phyloP scores from a whole-genome alignment of 1,140 invertebrate genomes.

The Hycleus phaleratus region DNA sequence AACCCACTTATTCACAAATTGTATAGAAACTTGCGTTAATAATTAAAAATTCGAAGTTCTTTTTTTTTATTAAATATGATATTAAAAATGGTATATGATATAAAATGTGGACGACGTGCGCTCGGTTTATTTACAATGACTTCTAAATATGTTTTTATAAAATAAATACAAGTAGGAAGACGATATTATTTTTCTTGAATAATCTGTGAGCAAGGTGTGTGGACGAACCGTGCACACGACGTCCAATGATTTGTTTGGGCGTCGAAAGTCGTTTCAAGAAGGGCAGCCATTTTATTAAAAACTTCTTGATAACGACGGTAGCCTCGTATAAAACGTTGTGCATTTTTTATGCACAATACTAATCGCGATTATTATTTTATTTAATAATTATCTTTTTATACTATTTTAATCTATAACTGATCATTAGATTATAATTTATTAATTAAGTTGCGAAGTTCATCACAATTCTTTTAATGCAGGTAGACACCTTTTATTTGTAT shows the following conservation, averaged over 20 bases:
- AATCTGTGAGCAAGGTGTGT: conserved; percentile 11
- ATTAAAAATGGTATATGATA: conserved; percentile 40
- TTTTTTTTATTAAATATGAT: conserved; percentile 35
- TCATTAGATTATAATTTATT: conserved; percentile 34
- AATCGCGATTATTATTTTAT: conserved; percentile 21
- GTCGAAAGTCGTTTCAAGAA: conserved; percentile 6
- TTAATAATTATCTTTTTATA: conserved; percentile 18
- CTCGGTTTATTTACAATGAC: conserved; percentile 15
- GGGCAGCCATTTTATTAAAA: not conserved
- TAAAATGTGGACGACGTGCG: conserved; percentile 31
- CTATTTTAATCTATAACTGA: conserved; percentile 38
- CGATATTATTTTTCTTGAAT: conserved; percentile 16
- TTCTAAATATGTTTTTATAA: conserved; percentile 13
- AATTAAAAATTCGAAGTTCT: conserved; percentile 37
- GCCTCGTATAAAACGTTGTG: conserved; percentile 21
- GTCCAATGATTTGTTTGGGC: conserved; percentile 10
- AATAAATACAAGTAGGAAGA: conserved; percentile 25
- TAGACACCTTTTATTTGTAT: conserved; percentile 39
- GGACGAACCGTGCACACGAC: conserved; percentile 15
- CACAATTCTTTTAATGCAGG: conserved; percentile 39
- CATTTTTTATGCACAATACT: conserved; percentile 19
- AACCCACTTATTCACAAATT: conserved; percentile 23
- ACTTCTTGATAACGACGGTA: not conserved
- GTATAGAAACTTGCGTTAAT: conserved; percentile 29
- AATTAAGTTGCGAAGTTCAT: conserved; percentile 40